Evolutionary conservation across 2,888 invertebrate genomes (phyloP), one percentile per base, ranked within the genome.

Genomic region (Mesorhabditis spiculigera): DNA sequence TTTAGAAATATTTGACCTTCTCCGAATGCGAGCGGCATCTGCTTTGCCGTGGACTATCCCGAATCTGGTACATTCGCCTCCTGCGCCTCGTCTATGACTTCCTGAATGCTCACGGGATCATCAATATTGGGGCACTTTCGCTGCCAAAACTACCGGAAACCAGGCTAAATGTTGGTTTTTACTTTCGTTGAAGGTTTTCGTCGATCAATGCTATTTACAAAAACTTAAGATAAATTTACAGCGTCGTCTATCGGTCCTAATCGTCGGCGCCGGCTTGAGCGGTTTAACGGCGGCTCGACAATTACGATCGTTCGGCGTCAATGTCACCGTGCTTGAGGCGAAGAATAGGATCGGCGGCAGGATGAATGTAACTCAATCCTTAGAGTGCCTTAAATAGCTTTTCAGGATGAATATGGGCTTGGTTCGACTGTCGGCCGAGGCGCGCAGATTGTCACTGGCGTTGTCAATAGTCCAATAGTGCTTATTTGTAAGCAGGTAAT

Each of bases 201-300:
- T n/a, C 10, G 58, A 50, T 13, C 58, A 50, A 50, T 13, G n/a
- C 3, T 10, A 3, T 13, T n/a, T 13, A 50, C 10, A 13, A 10
- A 13, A 50, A 50, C n/a, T 50, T 50, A 10, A 13, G 1, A 50
- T 50, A n/a, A 1, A 13, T 10, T 50, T 50, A 50, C n/a, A 50
- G 58, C 58, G 58, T 13, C 58, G 10, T 50, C 58, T 50, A 10
- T 50, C 58, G 8, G 83, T 88, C 66, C 74, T 89, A 43, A 85
- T 89, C 8, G 80, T 89, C 63, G 89, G 89, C 8, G 88, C 86
- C 6, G 89, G 89, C 44, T 80, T 87, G 4, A 83, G 88, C 5
- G 89, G 89, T 4, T 74, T 89, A n/a, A 83, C 86, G 13, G 88
- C 88, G 6, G 89, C 89, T 0, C 83, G 86, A 28, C 88, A 88